Evolutionary conservation across 2,113 vertebrate species (phyloP), one percentile per base, ranked within the genome.

Genomic region (Megaceryle torquata): DNA sequence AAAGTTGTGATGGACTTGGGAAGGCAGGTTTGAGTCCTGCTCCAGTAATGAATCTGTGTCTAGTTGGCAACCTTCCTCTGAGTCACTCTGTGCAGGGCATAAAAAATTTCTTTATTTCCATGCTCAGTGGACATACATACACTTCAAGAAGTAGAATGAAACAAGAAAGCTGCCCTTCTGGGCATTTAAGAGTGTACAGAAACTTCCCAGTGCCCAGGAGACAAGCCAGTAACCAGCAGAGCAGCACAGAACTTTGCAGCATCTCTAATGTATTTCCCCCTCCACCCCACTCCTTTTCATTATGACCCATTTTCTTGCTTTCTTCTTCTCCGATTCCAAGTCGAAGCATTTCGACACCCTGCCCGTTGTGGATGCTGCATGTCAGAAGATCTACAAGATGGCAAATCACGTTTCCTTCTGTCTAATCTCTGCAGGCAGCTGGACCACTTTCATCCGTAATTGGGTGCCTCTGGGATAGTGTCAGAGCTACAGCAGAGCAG

Each of bases 381-480:
- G 93, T 74, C 94, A 95, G 77, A 84, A 71, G 89, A 92, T 82
- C 83, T 72, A 75, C 83, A 57, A 77, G 89, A 87, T 91, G 94
- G 96, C 96, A 95, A 95, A 95, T 97, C 61, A 15, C 0, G 69
- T 96, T 95, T 93, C 76, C 93, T 84, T 92, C 82, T 78, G 61
- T 61, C 86, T 96, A 91, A 97, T 96, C 76, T 46, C 44, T 31
- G 88, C 88, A 96, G 95, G 82, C 91, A 97, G 93, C 92, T 94
- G 82, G 76, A 59, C 71, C 51, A 37, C 85, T 88, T 74, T 71
- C 82, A 83, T 71, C 93, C 75, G 2, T 85, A 94, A 74, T 43
- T 71, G 90, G 89, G 43, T 0, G 64, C 93, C 91, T 63, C 76
- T 93, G 93, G 85, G 95, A 86, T 7, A 82, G 93, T 33, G 83